Conservation (phyloP, 92 coral and sea anemone genomes). For the Galaxea fascicularis region DNA sequence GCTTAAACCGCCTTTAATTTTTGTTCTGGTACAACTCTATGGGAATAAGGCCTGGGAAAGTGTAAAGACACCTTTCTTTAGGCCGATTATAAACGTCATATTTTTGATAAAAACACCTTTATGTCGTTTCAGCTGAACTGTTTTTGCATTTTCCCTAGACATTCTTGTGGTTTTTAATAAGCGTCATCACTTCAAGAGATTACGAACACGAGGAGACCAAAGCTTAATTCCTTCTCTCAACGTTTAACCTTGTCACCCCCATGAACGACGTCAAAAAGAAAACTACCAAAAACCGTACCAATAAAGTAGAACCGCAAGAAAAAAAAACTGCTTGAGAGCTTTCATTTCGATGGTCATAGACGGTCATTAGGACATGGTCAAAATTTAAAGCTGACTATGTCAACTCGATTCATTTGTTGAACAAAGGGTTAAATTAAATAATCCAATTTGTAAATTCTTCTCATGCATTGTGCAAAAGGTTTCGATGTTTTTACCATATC, state of each 20-base stretch:
- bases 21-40: too few species aligned
- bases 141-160: not conserved
- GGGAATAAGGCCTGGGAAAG: too few species aligned
- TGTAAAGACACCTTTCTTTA: too few species aligned
- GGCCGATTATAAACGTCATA: too few species aligned
- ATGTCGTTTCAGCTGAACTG: not conserved
- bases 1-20: too few species aligned
- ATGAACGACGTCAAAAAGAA: not conserved
- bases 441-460: constrained; percentile 22
- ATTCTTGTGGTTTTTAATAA: constrained; percentile 15
- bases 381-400: not conserved
- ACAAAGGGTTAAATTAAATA: constrained; percentile 2
- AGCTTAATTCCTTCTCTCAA: not conserved
- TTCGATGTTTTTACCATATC: not conserved
- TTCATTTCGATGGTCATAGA: not conserved
- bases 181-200: constrained; percentile 38
- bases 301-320: not conserved
- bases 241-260: not conserved
- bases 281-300: not conserved
- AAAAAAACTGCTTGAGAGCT: not conserved
- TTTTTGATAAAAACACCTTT: not conserved
- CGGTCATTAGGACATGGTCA: too few species aligned
- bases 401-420: not conserved
- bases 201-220: not conserved
- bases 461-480: not conserved